Percentiles rank a stretch among this genome's conserved stretches.
phyloP scores from a whole-genome alignment of 2,888 invertebrate genomes.

The Melikaiella ostensackeni region DNA sequence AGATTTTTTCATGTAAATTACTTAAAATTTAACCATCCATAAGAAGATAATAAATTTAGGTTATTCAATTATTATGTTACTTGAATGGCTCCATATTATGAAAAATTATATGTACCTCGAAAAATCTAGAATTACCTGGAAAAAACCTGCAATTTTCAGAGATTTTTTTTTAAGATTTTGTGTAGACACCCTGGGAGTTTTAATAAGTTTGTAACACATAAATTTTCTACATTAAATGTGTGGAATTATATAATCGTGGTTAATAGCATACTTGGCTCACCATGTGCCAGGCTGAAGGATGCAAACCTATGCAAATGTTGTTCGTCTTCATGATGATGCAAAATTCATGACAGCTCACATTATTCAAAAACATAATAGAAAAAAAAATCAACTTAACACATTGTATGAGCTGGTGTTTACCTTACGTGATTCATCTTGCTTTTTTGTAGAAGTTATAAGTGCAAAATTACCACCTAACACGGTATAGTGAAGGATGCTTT shows the following conservation, averaged over 20 bases:
- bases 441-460: background rate
- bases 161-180: no score
- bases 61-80: no score
- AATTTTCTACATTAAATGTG: background rate
- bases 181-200: no score
- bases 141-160: no score
- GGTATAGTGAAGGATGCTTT: background rate
- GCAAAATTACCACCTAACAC: background rate
- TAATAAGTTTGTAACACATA: no score
- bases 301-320: conserved; percentile 19
- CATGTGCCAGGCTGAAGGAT: conserved; percentile 13
- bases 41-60: no score
- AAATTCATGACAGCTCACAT: conserved; percentile 2
- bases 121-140: no score
- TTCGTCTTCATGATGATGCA: conserved; percentile 31
- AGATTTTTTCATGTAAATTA: no score
- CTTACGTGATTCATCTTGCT: conserved; percentile 14
- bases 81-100: no score
- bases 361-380: background rate
- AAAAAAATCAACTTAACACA: background rate
- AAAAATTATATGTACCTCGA: no score
- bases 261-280: conserved; percentile 13
- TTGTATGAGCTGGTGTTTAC: conserved; percentile 2
- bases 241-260: background rate
- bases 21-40: no score